phyloP scores from a whole-genome alignment of 2,888 invertebrate genomes.

The Scaptomyza parva region DNA sequence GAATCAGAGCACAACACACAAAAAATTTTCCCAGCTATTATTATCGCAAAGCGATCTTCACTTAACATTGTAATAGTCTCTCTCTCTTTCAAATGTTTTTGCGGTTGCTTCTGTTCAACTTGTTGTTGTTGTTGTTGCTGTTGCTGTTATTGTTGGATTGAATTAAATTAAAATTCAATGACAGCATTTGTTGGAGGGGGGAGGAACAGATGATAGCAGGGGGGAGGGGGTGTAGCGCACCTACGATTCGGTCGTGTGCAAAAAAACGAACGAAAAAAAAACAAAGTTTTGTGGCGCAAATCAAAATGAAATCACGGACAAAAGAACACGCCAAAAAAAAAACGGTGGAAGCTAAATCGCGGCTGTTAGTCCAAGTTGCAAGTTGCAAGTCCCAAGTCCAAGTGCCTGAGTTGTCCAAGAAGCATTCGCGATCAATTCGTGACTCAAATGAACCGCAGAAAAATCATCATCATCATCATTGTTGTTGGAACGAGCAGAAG shows the following conservation, averaged over 20 bases:
- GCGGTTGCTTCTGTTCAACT: conserved; percentile 42
- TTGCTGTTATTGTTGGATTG: conserved; percentile 58
- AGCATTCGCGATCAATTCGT: conserved; percentile 72
- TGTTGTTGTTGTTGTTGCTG: conserved; percentile 29
- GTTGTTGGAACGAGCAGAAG: conserved; percentile 39
- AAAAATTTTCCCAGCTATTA: conserved; percentile 76
- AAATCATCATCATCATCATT: conserved; percentile 65
- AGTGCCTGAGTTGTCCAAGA: conserved; percentile 54
- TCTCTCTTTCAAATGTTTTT: conserved; percentile 45
- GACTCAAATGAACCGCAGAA: conserved; percentile 81
- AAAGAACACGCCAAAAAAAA: conserved; percentile 66
- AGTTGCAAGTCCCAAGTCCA: too few species aligned
- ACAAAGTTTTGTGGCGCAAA: conserved; percentile 63
- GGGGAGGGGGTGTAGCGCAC: background rate
- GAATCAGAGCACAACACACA: conserved; percentile 71
- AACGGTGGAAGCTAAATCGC: background rate
- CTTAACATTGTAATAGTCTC: conserved; percentile 63
- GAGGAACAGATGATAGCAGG: too few species aligned
- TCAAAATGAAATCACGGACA: conserved; percentile 76
- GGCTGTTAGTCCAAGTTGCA: too few species aligned
- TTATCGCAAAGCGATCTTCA: conserved; percentile 69
- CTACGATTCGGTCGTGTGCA: conserved; percentile 69
- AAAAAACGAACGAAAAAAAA: background rate
- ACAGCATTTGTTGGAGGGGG: conserved; percentile 55
- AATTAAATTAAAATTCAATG: conserved; percentile 79